Base-by-base conservation (phyloP, 2,113 vertebrate genomes). In the Channa maculata region DNA sequence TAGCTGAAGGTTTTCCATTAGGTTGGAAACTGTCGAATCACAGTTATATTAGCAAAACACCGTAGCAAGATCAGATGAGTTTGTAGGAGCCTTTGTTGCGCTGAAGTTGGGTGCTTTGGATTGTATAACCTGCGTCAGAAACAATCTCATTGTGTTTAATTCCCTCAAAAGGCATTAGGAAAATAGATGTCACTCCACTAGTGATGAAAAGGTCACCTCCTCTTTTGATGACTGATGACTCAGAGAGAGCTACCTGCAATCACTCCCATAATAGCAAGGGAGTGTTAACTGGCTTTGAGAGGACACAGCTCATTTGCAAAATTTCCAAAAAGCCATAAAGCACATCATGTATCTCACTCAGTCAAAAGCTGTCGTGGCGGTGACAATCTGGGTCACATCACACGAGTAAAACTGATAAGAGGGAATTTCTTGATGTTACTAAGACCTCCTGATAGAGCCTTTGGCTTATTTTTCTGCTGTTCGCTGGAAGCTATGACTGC, bases 401-500 rank as follows among this genome's bases (percentile, higher is more conserved):
- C 69, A 34, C 48, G 64, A 54, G 68, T 46, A 46, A 5, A 10
- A 8, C 14, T 48, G 52, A 58, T 80, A 55, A 50, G 24, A 75
- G 8, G 24, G 0, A n/a, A 5, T 24, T 9, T 41, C 9, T 59
- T 61, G 15, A 61, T 55, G 53, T 45, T 43, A 65, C 14, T 41
- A 39, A 53, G n/a, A 57, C 34, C 64, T 65, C 73, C 54, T 34
- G 59, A 24, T 24, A 67, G 68, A 66, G 70, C 63, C 88, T 82
- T 67, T 24, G 57, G 79, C 85, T 74, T 44, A 51, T 78, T 89
- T 75, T 58, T 68, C 55, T 85, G 59, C 57, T 43, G 8, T 71
- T 75, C 71, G 85, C 78, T 71, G 41, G 76, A 66, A 77, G 80
- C 69, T 14, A 82, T 80, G 60, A 75, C 62, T 10, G 77, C 61